These are phyloP conservation scores for Sebastiscus albofasciatus DNA, from an alignment of 2,797 vertebrate species.

Conservation along the genomic window DNA sequence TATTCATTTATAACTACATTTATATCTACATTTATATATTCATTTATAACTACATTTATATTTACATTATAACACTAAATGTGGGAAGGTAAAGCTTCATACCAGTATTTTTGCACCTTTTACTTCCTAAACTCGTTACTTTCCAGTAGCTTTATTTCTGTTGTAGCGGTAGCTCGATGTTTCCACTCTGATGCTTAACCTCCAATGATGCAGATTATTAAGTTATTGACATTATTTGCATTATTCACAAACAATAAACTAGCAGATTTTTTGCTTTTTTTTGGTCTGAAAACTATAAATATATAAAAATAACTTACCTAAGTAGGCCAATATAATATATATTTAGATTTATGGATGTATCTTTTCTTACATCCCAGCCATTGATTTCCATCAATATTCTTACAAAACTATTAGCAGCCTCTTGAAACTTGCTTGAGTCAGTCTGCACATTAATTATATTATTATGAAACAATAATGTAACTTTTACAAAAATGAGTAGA, in stretches of 20 bases:
- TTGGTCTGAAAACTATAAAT: no score
- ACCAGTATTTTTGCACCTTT: background rate
- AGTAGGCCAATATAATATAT: no score
- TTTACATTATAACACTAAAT: background rate
- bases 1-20: no score
- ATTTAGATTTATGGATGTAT: no score
- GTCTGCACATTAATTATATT: background rate
- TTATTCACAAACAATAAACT: no score
- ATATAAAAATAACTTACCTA: background rate
- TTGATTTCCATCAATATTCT: background rate
- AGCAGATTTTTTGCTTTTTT: no score
- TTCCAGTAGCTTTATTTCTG: background rate
- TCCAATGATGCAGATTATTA: background rate
- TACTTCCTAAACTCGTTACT: background rate
- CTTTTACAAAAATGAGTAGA: background rate
- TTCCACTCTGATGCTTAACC: background rate
- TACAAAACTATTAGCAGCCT: background rate
- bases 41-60: background rate
- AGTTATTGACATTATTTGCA: background rate
- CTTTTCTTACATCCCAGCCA: background rate
- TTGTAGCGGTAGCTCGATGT: background rate
- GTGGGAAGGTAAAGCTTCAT: background rate
- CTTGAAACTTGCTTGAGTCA: background rate
- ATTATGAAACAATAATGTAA: background rate
- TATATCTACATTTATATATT: no score